Percentiles rank a stretch among this genome's conserved stretches.
Evolutionary conservation across 2,113 vertebrate species (phyloP).

Genomic region (Bufo bufo): DNA sequence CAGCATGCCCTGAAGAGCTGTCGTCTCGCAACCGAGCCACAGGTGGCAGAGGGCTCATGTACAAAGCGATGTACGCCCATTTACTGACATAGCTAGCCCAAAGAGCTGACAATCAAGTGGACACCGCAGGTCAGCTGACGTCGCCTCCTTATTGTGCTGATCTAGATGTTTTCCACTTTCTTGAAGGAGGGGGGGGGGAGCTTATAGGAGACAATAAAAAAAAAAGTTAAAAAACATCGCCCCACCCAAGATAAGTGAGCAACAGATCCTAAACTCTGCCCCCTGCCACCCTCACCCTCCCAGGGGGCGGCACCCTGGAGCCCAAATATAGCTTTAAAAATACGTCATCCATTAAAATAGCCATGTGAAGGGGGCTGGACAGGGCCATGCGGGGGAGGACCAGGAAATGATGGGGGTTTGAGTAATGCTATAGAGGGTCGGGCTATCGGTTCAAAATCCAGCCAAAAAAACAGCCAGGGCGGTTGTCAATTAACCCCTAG

Average conservation of each 20-base stretch:
- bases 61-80: not conserved
- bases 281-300: not conserved
- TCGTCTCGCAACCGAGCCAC: not conserved
- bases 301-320: not conserved
- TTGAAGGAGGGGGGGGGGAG: not conserved
- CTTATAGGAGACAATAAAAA: slow-evolving; percentile 29
- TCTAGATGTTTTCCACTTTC: slow-evolving; percentile 36
- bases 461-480: slow-evolving; percentile 11
- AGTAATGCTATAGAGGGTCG: not conserved
- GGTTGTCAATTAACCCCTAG: not conserved
- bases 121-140: not conserved
- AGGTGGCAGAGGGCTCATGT: not conserved
- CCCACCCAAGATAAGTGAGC: slow-evolving; percentile 19
- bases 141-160: not conserved
- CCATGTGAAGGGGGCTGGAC: slow-evolving; percentile 25
- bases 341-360: slow-evolving; percentile 61
- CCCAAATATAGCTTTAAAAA: slow-evolving; percentile 52
- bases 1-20: not conserved
- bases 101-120: not conserved
- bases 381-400: not conserved
- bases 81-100: not conserved
- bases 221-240: not conserved
- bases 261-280: slow-evolving; percentile 3
- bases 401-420: not conserved
- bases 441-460: slow-evolving; percentile 28